A percentile compares a stretch with the other conserved stretches of the same genome.
Conservation (phyloP, 2,797 vertebrate genomes). For the Acrossocheilus fasciatus region DNA sequence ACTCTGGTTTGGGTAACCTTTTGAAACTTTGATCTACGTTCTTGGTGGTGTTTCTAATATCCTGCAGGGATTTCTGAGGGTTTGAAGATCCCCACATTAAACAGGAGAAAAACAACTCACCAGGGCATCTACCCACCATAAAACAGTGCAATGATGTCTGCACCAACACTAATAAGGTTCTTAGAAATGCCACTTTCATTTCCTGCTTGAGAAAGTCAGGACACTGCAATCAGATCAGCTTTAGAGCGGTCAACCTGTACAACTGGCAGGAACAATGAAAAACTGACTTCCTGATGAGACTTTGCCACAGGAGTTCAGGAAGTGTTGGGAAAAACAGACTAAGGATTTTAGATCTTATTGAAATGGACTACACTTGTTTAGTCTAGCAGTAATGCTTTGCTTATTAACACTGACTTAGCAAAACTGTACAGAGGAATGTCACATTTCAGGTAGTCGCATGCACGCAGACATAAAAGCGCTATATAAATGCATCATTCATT, state of each 20-base stretch:
- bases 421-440: neutral
- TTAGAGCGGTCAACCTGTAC: neutral
- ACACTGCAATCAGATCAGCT: neutral
- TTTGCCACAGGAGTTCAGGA: neutral
- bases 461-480: neutral
- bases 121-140: neutral
- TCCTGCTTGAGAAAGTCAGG: neutral
- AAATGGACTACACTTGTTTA: neutral
- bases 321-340: neutral
- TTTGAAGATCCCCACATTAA: constrained; percentile 12
- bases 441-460: neutral
- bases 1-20: neutral
- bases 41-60: constrained; percentile 12
- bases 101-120: constrained; percentile 23
- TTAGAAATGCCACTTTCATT: constrained; percentile 1
- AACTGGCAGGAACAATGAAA: constrained; percentile 25
- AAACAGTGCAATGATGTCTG: neutral
- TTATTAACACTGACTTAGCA: constrained; percentile 26
- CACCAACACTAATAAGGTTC: neutral
- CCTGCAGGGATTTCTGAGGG: constrained; percentile 9
- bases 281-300: constrained; percentile 12
- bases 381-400: neutral
- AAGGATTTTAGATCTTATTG: neutral
- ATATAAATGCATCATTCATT: too few relatives aligned
- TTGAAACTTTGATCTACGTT: constrained; percentile 27